These are phyloP conservation scores for Vanessa atalanta DNA, from an alignment of 1,140 invertebrate genomes.

Conservation along the genomic window DNA sequence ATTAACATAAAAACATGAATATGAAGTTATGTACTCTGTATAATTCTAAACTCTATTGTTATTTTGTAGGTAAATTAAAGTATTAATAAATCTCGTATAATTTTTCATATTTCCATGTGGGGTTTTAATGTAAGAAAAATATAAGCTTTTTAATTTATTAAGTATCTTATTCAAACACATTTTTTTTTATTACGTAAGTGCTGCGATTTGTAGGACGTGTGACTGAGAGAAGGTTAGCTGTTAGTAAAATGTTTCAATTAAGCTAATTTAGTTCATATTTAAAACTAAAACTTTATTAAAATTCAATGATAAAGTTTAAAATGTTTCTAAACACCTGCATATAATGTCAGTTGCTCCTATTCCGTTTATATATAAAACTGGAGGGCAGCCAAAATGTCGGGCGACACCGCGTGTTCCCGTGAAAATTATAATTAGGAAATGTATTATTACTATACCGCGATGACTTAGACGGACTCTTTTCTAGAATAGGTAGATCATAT, in stretches of 20 bases:
- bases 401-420: constrained; percentile 59
- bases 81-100: too few relatives aligned
- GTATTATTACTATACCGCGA: constrained; percentile 58
- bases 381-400: constrained; percentile 58
- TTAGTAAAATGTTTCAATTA: too few relatives aligned
- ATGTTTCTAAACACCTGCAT: constrained; percentile 54
- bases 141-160: too few relatives aligned
- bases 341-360: constrained; percentile 63
- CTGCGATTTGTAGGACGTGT: too few relatives aligned
- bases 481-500: constrained; percentile 4
- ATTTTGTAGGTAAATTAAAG: too few relatives aligned
- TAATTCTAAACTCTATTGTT: too few relatives aligned
- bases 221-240: too few relatives aligned
- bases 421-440: constrained; percentile 72
- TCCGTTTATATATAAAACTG: constrained; percentile 69
- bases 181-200: too few relatives aligned
- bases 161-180: too few relatives aligned
- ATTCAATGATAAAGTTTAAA: constrained; percentile 22
- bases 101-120: too few relatives aligned
- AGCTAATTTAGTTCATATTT: not conserved
- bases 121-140: too few relatives aligned
- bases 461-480: constrained; percentile 42
- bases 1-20: not conserved
- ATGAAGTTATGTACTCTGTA: not conserved
- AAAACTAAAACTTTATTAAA: not conserved